Conservation (phyloP, 2,888 invertebrate species). For the Cactoblastis cactorum region DNA sequence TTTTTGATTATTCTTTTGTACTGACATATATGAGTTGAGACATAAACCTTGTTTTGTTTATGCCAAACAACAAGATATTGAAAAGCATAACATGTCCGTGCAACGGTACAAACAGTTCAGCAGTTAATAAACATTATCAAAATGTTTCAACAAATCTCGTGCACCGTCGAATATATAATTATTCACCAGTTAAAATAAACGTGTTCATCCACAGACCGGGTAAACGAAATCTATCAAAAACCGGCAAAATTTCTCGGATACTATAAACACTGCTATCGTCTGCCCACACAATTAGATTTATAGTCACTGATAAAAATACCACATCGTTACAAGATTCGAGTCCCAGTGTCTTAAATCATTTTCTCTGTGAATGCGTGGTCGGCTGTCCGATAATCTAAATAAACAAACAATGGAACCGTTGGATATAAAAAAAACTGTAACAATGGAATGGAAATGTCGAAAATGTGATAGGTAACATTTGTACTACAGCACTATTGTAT, state of each 20-base stretch:
- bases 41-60: no score
- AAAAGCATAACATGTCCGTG: slow-evolving; percentile 24
- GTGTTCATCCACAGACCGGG: not conserved
- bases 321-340: slow-evolving; percentile 46
- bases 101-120: not conserved
- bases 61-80: not conserved
- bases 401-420: slow-evolving; percentile 14
- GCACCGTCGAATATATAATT: slow-evolving; percentile 9
- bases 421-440: not conserved
- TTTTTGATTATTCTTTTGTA: no score
- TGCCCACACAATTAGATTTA: slow-evolving; percentile 69
- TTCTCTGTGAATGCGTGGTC: not conserved
- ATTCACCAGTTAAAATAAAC: slow-evolving; percentile 8
- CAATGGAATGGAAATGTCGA: not conserved
- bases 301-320: slow-evolving; percentile 65
- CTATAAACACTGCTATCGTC: slow-evolving; percentile 45
- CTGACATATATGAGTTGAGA: no score
- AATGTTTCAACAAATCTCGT: not conserved
- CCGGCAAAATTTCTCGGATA: slow-evolving; percentile 41
- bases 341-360: slow-evolving; percentile 29
- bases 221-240: slow-evolving; percentile 19
- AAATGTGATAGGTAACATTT: not conserved
- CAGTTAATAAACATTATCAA: slow-evolving; percentile 5
- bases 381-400: slow-evolving; percentile 13
- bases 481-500: not conserved